Percentiles rank a stretch among this genome's conserved stretches.
Conservation (phyloP, 2,113 vertebrate genomes). For the Verasper variegatus region DNA sequence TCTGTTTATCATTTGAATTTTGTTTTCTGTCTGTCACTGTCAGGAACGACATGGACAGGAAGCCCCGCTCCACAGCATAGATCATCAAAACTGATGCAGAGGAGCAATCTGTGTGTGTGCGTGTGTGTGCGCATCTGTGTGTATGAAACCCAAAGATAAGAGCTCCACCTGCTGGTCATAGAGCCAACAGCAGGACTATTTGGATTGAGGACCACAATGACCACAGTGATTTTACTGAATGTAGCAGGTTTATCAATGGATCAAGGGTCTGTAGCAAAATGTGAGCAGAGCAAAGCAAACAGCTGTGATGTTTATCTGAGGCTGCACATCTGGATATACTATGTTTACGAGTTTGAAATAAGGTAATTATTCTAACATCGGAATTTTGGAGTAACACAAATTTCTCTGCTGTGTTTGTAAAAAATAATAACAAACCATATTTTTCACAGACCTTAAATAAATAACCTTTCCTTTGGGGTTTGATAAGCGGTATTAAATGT, state of each 20-base stretch:
- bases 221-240: constrained; percentile 35
- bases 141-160: constrained; percentile 47
- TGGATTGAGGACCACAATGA: constrained; percentile 38
- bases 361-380: constrained; percentile 1
- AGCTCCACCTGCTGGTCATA: constrained; percentile 72
- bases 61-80: constrained; percentile 23
- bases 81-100: constrained; percentile 65
- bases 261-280: background rate
- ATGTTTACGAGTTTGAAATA: constrained; percentile 1
- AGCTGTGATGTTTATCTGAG: constrained; percentile 31
- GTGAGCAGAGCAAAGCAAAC: constrained; percentile 18
- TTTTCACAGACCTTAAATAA: no score
- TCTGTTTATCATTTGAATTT: constrained; percentile 68
- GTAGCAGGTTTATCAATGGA: constrained; percentile 47
- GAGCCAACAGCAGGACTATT: background rate
- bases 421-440: no score
- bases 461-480: no score
- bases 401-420: background rate
- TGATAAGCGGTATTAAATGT: no score
- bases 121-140: background rate
- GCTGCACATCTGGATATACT: background rate
- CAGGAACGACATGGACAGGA: constrained; percentile 60
- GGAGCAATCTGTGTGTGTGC: constrained; percentile 9
- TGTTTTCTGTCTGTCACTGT: constrained; percentile 70
- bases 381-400: background rate